Evolutionary conservation across 2,888 invertebrate genomes (phyloP), one percentile per base, ranked within the genome.

Genomic region (Habroteleia sp.): DNA sequence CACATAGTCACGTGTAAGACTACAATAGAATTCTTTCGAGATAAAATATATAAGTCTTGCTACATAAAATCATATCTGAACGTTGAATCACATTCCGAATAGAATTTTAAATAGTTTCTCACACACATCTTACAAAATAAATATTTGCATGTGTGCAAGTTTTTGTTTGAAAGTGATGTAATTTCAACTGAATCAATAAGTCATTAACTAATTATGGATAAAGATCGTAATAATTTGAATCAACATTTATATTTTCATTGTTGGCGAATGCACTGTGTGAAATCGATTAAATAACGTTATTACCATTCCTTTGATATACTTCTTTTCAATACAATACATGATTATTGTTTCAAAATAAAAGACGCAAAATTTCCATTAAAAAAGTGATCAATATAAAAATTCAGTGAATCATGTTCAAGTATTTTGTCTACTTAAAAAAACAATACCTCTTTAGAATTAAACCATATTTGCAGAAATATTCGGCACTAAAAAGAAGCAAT

Each of bases 21-120:
- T 48, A 63, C 63, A 63, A 63, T 63, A 42, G 50, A 52, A 42
- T 42, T 63, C 41, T 42, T 48, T 10, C 16, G 42, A 63, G 50
- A 52, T 63, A 42, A 50, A 50, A 17, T 7, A 7, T 14, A 23
- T 17, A 14, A 31, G 14, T 29, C 7, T 50, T 63, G 63, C 63
- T 50, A 31, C 41, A 50, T 50, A 33, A 50, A 33, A 31, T 63
- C 41, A 50, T 63, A 50, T 63, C 48, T 39, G 5, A 20, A 23
- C 10, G 33, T 39, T 62, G 48, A 62, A 62, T 62, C 62, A 62
- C 39, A 29, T 60, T 11, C 46, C 35, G 31, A 10, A 17, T 17
- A 31, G 48, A 37, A 62, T 62, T 62, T 48, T 20, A 39, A 48
- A 62, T 48, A 62, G 62, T 48, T 46, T 60, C 33, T 20, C 16